These are phyloP conservation scores for Mactromeris polynyma DNA, from an alignment of 2,888 invertebrate species.

Conservation along the genomic window DNA sequence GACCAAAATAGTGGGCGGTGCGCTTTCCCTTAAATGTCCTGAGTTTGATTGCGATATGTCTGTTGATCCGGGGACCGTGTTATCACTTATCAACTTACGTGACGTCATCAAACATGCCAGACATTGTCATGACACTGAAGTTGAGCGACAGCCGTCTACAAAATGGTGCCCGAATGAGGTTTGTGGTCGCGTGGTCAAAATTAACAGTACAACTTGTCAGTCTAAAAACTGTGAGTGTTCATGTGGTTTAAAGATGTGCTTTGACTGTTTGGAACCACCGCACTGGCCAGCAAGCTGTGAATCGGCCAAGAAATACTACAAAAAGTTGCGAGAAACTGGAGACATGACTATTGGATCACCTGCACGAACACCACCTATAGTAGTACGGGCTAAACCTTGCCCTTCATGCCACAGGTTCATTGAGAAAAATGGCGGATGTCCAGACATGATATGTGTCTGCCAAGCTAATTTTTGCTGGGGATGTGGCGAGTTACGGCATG, in stretches of 20 bases:
- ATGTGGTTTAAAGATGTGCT: conserved; percentile 73
- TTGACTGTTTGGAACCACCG: conserved; percentile 70
- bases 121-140: conserved; percentile 62
- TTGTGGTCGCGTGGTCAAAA: conserved; percentile 71
- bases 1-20: conserved; percentile 54
- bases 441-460: conserved; percentile 72
- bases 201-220: conserved; percentile 19
- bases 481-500: conserved; percentile 62
- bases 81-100: conserved; percentile 55
- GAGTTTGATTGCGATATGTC: conserved; percentile 68
- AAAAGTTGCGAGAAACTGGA: conserved; percentile 61
- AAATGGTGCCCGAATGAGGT: conserved; percentile 75
- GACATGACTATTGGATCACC: conserved; percentile 50
- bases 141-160: conserved; percentile 54
- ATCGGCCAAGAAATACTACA: conserved; percentile 52
- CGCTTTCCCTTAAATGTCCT: conserved; percentile 64
- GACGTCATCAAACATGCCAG: conserved; percentile 55
- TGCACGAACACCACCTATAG: conserved; percentile 32
- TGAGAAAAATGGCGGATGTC: conserved; percentile 76
- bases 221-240: conserved; percentile 60
- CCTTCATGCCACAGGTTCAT: conserved; percentile 74
- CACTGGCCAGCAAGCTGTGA: conserved; percentile 79
- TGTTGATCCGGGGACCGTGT: conserved; percentile 62
- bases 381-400: conserved; percentile 73
- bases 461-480: conserved; percentile 75